Base-by-base conservation (phyloP, 1,140 invertebrate genomes). In the Trichonephila clavipes region DNA sequence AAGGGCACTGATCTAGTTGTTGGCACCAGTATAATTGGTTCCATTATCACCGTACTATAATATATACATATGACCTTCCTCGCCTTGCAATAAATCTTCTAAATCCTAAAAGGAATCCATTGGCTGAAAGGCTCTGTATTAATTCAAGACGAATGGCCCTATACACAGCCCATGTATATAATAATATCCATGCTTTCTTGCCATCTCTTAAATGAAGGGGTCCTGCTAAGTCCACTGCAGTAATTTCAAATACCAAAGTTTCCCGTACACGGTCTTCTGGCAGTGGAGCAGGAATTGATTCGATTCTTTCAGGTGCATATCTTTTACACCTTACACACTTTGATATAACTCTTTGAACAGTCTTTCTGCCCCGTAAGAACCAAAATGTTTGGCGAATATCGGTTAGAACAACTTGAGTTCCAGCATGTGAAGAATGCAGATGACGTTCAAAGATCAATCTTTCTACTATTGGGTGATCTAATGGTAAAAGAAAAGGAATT, bases 101-200 rank as follows among this genome's bases (percentile, higher is more conserved):
- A 51, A 91, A 24, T 14, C 24, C 77, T 77, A 64, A 12, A 51
- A 85, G 34, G 59, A 91, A 91, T 24, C 58, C 40, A 24, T 92
- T 59, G 4, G 81, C 34, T 6, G 61, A 64, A 34, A 92, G 81
- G 18, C 0, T 61, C 61, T 51, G 82, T 64, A 92, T 77, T 24
- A 85, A 69, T 58, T 92, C 59, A 12, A 92, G 34, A 66, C 85
- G 81, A 6, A 90, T 66, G n/a, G 89, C 69, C 6, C 72, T 19
- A n/a, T 82, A 90, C 19, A 90, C 89, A 0, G 90, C 90, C 18
- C 90, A 91, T 21, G 90, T 91, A 21, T 66, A 91, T 5, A 91
- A 8, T 28, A 59, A 69, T 18, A 83, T 91, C 90, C 90, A 85
- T 6, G 58, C 77, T 34, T 91, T 85, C 62, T 40, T 12, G 7